A percentile compares a stretch with the other conserved stretches of the same genome.
phyloP scores from a whole-genome alignment of 2,113 vertebrate genomes.

The Physeter macrocephalus region DNA sequence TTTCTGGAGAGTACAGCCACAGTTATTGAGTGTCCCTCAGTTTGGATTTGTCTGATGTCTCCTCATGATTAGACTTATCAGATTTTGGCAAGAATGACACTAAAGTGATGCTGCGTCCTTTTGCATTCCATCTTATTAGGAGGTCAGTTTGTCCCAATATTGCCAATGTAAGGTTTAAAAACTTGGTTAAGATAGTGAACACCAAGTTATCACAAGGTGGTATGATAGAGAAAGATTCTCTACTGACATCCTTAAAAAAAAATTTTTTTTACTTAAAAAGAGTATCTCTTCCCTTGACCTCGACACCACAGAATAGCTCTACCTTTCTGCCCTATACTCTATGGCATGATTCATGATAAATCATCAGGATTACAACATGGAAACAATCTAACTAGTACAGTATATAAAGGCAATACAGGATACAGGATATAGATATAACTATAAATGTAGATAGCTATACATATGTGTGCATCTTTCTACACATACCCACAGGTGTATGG shows the following conservation, averaged over 20 bases:
- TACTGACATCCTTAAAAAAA: not conserved
- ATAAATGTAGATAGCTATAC: no score
- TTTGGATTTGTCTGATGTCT: not conserved
- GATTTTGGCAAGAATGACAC: not conserved
- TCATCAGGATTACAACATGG: not conserved
- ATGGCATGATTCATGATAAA: not conserved
- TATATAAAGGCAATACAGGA: not conserved
- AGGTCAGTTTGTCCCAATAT: not conserved
- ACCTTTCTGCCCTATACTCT: not conserved
- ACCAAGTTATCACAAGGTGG: not conserved
- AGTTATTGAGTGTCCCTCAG: not conserved
- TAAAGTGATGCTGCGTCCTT: not conserved
- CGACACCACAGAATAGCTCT: not conserved
- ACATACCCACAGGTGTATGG: not conserved
- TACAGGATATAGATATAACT: not conserved
- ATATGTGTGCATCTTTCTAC: not conserved
- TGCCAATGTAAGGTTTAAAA: not conserved
- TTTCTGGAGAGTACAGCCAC: not conserved
- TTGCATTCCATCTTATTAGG: not conserved
- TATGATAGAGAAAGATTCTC: not conserved
- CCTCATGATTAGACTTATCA: not conserved
- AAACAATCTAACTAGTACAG: not conserved
- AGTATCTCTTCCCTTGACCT: not conserved
- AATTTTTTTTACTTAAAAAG: not conserved
- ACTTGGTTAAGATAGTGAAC: not conserved